These are phyloP conservation scores for Mionectes olivaceus DNA, from an alignment of 2,797 vertebrate genomes.

Conservation along the genomic window DNA sequence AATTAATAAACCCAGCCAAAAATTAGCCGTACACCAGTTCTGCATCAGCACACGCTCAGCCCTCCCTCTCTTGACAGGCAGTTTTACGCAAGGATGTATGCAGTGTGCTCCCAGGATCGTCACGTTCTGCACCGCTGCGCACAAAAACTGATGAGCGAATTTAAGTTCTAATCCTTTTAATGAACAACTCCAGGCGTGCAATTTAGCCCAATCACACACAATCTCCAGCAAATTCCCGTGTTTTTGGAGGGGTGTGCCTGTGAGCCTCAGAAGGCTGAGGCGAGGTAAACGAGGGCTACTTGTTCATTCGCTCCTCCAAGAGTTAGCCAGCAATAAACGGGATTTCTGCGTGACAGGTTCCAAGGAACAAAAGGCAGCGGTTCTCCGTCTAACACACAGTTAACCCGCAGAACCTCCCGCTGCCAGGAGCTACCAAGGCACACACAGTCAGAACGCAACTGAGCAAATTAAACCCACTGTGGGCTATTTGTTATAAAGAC, in stretches of 20 bases:
- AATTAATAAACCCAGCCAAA: neutral
- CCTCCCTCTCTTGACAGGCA: neutral
- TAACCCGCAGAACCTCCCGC: neutral
- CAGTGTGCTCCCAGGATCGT: rapidly evolving
- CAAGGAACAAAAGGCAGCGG: neutral
- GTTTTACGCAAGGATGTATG: rapidly evolving
- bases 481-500: neutral
- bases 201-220: neutral
- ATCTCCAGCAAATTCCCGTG: neutral
- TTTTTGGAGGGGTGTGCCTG: neutral
- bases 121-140: neutral
- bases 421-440: neutral
- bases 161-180: neutral
- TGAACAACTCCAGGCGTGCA: rapidly evolving
- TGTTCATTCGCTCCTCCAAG: neutral
- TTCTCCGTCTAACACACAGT: neutral
- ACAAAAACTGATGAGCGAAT: neutral
- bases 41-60: neutral
- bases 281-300: neutral
- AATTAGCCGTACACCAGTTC: neutral
- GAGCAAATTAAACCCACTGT: neutral
- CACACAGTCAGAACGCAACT: neutral
- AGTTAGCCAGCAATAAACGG: neutral
- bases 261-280: neutral
- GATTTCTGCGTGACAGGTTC: neutral